Conservation (phyloP, 1,140 invertebrate species). For the Dendroctonus ponderosae region DNA sequence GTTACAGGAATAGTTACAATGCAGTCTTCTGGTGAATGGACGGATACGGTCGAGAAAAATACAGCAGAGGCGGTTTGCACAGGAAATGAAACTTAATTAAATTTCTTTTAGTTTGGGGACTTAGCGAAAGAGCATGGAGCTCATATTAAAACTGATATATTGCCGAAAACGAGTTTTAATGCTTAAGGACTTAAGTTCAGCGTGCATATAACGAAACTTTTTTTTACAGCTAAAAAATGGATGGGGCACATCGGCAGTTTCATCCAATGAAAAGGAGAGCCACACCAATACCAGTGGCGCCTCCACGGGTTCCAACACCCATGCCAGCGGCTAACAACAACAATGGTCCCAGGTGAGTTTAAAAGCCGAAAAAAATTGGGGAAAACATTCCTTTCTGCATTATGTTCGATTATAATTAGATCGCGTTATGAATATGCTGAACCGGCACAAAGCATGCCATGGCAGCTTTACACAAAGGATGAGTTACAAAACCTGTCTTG, state of each 20-base stretch:
- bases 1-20: conserved; percentile 13
- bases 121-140: too few relatives aligned
- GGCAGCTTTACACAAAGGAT: conserved; percentile 1
- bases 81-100: too few relatives aligned
- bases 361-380: too few relatives aligned
- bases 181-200: too few relatives aligned
- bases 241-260: conserved; percentile 21
- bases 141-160: too few relatives aligned
- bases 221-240: conserved; percentile 6
- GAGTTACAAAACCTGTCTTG: conserved; percentile 18
- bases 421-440: not conserved
- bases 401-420: too few relatives aligned
- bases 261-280: conserved; percentile 39
- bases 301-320: conserved; percentile 46
- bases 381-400: too few relatives aligned
- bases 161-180: too few relatives aligned
- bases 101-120: too few relatives aligned
- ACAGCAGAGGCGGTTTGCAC: too few relatives aligned
- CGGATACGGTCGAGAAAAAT: not conserved
- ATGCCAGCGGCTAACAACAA: conserved; percentile 47
- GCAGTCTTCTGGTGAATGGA: conserved; percentile 8
- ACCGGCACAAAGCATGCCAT: not conserved
- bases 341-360: conserved; percentile 45
- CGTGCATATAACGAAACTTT: too few relatives aligned
- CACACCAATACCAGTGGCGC: conserved; percentile 45